phyloP scores from a whole-genome alignment of 2,888 invertebrate species.

The Drosophila kuntzei region DNA sequence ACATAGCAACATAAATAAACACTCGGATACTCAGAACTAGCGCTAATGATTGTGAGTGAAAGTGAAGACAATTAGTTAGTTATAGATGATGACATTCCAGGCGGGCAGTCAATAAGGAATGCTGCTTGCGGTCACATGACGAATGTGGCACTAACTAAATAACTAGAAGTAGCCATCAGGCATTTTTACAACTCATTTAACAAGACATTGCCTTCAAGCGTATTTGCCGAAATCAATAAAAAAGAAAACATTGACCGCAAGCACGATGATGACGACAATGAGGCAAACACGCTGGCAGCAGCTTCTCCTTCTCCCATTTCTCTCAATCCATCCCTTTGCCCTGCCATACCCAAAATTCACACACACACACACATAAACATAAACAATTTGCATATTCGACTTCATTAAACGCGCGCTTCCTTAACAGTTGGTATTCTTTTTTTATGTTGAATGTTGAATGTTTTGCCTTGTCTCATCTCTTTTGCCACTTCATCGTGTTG shows the following conservation, averaged over 20 bases:
- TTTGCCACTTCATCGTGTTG: conserved; percentile 72
- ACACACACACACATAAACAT: neutral
- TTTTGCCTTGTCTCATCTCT: conserved; percentile 47
- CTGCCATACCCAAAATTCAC: neutral
- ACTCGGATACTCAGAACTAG: neutral
- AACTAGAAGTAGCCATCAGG: conserved; percentile 58
- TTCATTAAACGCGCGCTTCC: conserved; percentile 69
- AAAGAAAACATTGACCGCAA: conserved; percentile 54
- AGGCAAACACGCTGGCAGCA: conserved; percentile 43
- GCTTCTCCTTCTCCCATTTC: conserved; percentile 10
- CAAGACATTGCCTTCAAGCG: conserved; percentile 55
- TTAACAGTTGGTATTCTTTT: conserved; percentile 14
- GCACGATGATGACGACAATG: conserved; percentile 51
- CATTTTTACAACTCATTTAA: conserved; percentile 80
- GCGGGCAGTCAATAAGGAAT: conserved; percentile 25
- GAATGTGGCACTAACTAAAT: conserved; percentile 34
- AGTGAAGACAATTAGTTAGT: conserved; percentile 6
- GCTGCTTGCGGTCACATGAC: neutral
- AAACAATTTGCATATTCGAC: conserved; percentile 78
- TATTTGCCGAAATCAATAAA: neutral
- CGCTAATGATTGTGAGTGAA: conserved; percentile 34
- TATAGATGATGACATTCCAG: conserved; percentile 31
- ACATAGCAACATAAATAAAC: neutral
- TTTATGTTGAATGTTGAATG: conserved; percentile 5
- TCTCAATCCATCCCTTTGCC: conserved; percentile 1